Evolutionary conservation across 1,140 invertebrate species (phyloP), one percentile per base, ranked within the genome.

Genomic region (Trichonephila clavata): DNA sequence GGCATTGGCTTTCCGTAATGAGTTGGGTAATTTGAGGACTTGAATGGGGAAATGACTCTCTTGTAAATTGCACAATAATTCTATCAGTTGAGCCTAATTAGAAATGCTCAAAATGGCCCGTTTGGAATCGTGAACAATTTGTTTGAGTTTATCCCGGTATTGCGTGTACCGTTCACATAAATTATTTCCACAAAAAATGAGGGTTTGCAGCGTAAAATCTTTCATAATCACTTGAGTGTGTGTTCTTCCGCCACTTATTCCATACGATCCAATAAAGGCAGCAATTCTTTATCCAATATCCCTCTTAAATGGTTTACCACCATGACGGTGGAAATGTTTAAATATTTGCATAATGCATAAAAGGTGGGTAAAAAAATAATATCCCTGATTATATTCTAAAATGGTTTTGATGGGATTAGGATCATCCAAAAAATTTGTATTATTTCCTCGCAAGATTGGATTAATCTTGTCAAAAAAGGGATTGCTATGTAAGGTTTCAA

Each of bases 321-420:
- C 13, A 18, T 16, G 10, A 10, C 5, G 18, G 80, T 24, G 7
- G 10, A 4, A 5, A 86, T 59, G 13, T 68, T 57, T 5, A 86
- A 68, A 10, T 86, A 21, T 57, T 86, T 59, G 20, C 18, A 43
- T 1, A 86, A 59, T 7, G 80, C 81, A 86, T 86, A 92, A 92
- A 92, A 92, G 0, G 81, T 80, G 16, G 90, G 90, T 71, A 92
- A 68, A 92, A n/a, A 92, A 92, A 86, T 92, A 92, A 27, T 92
- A 92, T 0, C 90, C 81, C 7, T 86, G 18, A 59, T 92, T 59
- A 43, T 84, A 92, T 18, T 84, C n/a, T 21, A 92, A 7, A 18
- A 92, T 84, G 6, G 90, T 92, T 68, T 86, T 84, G 7, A 86
- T 16, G 10, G 90, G 90, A 32, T 92, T 84, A 7, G 60, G 61